phyloP scores from a whole-genome alignment of 2,113 vertebrate species.

The Todiramphus saurophagus region DNA sequence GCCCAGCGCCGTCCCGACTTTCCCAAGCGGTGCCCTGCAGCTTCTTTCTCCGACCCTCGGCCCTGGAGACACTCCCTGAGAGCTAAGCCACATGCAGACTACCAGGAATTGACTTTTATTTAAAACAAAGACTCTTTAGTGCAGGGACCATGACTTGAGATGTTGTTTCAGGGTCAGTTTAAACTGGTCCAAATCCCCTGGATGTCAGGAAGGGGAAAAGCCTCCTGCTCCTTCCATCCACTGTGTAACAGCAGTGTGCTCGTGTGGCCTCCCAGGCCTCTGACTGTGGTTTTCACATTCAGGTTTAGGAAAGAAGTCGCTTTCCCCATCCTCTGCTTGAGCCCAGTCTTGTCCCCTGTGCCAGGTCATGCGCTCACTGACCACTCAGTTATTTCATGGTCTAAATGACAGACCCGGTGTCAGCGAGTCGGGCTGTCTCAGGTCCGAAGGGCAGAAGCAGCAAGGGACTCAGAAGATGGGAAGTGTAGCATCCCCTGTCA shows the following conservation, averaged over 20 bases:
- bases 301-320: neutral
- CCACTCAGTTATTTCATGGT: neutral
- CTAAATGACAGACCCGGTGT: neutral
- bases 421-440: neutral
- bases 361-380: neutral
- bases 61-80: too few species aligned
- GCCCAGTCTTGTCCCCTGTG: fast-evolving
- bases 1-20: fast-evolving
- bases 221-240: neutral
- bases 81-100: too few species aligned
- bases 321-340: neutral
- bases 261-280: fast-evolving
- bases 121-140: neutral
- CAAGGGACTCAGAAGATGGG: fast-evolving
- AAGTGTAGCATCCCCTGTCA: fast-evolving
- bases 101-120: neutral
- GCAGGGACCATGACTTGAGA: neutral
- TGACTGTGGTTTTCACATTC: neutral
- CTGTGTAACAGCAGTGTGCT: fast-evolving
- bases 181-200: too few species aligned
- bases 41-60: fast-evolving
- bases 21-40: neutral
- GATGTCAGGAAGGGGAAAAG: neutral
- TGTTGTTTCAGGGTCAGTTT: neutral
- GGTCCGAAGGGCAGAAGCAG: neutral